A percentile compares a stretch with the other conserved stretches of the same genome.
Conservation (phyloP, 2,113 vertebrate species). For the Colaptes auratus region DNA sequence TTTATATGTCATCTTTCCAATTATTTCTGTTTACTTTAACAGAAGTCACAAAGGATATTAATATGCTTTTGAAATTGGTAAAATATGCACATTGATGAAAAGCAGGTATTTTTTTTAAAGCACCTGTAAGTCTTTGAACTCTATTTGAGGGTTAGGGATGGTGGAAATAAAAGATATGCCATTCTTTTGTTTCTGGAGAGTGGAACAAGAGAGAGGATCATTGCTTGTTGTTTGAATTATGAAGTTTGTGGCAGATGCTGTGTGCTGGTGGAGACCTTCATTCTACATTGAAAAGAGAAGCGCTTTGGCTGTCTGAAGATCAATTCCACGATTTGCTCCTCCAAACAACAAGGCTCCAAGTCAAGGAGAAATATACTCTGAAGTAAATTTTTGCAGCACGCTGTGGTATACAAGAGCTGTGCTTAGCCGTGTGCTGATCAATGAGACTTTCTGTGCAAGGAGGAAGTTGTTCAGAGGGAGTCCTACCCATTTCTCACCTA, state of each 20-base stretch:
- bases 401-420: not conserved
- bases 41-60: constrained; percentile 50
- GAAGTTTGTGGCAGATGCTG: not conserved
- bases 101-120: constrained; percentile 24
- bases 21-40: constrained; percentile 65
- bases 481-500: not conserved
- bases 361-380: not conserved
- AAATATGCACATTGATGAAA: constrained; percentile 51
- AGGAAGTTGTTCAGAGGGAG: no score
- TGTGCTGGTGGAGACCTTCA: not conserved
- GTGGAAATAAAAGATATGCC: not conserved
- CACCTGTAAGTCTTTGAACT: constrained; percentile 40
- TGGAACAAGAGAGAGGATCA: not conserved
- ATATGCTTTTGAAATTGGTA: constrained; percentile 62
- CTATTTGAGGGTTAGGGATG: not conserved
- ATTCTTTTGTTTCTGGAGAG: not conserved
- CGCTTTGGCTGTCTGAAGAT: not conserved
- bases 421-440: not conserved
- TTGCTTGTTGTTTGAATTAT: not conserved
- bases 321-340: not conserved
- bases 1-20: constrained; percentile 41
- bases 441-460: fast-evolving
- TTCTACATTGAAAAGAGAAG: not conserved
- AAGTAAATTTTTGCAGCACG: not conserved
- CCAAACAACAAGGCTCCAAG: not conserved